These are phyloP conservation scores for Girardia tigrina DNA, from an alignment of 2,888 invertebrate genomes.

Conservation along the genomic window DNA sequence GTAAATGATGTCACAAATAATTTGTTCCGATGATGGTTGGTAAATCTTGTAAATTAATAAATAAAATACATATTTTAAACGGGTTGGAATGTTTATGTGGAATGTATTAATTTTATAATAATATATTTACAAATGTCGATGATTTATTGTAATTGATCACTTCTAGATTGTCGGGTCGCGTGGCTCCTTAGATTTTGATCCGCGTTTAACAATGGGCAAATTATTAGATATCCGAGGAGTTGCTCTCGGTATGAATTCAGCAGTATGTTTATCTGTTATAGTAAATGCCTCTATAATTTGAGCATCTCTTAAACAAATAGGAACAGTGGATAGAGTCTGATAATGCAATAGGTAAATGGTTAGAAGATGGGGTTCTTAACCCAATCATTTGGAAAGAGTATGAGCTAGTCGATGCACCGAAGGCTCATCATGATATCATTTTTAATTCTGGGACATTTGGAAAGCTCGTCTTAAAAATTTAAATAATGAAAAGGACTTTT, in stretches of 20 bases:
- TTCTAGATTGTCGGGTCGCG: slow-evolving; percentile 37
- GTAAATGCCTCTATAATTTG: neutral
- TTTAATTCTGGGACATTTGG: slow-evolving; percentile 1
- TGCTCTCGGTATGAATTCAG: neutral
- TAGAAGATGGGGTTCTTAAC: neutral
- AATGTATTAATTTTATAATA: too few species aligned
- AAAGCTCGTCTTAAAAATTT: slow-evolving; percentile 24
- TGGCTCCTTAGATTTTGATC: slow-evolving; percentile 39
- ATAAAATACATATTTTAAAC: too few species aligned
- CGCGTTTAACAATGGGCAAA: slow-evolving; percentile 40
- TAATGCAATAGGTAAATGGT: neutral
- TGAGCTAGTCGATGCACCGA: neutral
- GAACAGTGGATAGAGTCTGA: neutral
- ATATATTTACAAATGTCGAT: neutral
- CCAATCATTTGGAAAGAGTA: slow-evolving; percentile 20
- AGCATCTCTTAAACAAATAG: neutral
- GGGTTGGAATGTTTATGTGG: too few species aligned
- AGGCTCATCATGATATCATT: slow-evolving; percentile 3
- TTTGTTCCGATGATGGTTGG: too few species aligned
- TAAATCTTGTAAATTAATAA: too few species aligned
- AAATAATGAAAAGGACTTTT: too few species aligned
- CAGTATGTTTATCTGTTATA: neutral
- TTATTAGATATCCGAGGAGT: slow-evolving; percentile 40
- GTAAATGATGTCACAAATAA: too few species aligned
- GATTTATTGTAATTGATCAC: neutral